These are phyloP conservation scores for Plebejus anna DNA, from an alignment of 2,888 invertebrate species.

Conservation along the genomic window DNA sequence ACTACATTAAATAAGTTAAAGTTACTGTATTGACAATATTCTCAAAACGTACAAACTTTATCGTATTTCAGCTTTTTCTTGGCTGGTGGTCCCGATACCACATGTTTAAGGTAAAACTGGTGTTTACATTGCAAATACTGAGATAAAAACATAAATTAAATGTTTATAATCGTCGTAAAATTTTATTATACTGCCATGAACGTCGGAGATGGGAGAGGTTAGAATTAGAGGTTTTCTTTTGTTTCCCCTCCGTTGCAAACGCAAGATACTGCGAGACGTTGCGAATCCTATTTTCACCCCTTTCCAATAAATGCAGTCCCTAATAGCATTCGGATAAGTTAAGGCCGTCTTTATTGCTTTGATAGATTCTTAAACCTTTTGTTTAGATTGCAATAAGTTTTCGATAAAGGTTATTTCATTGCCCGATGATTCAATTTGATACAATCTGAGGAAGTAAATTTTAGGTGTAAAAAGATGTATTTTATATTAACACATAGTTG, in stretches of 20 bases:
- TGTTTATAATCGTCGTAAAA: conserved; percentile 24
- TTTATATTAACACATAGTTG: no score
- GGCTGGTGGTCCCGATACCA: background rate
- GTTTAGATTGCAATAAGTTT: conserved; percentile 2
- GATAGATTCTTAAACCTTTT: conserved; percentile 15
- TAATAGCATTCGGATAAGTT: conserved; percentile 20
- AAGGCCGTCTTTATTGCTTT: conserved; percentile 18
- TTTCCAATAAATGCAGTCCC: conserved; percentile 28
- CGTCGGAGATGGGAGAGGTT: conserved; percentile 8
- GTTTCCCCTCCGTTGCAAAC: conserved; percentile 18
- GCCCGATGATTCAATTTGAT: background rate
- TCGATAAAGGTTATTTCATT: background rate
- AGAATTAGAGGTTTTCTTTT: conserved; percentile 24
- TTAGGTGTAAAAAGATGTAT: no score
- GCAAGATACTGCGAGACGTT: conserved; percentile 20
- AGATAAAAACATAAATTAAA: conserved; percentile 17
- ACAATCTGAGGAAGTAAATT: background rate
- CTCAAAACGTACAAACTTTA: background rate
- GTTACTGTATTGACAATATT: background rate
- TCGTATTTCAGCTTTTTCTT: background rate
- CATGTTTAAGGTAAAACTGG: background rate
- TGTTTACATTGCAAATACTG: conserved; percentile 13
- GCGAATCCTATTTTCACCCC: conserved; percentile 13
- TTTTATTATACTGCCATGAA: conserved; percentile 22
- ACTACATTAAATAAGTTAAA: conserved; percentile 1